A percentile compares a stretch with the other conserved stretches of the same genome.
Evolutionary conservation across 2,888 invertebrate species (phyloP).

Genomic region (Syrphus vitripennis): DNA sequence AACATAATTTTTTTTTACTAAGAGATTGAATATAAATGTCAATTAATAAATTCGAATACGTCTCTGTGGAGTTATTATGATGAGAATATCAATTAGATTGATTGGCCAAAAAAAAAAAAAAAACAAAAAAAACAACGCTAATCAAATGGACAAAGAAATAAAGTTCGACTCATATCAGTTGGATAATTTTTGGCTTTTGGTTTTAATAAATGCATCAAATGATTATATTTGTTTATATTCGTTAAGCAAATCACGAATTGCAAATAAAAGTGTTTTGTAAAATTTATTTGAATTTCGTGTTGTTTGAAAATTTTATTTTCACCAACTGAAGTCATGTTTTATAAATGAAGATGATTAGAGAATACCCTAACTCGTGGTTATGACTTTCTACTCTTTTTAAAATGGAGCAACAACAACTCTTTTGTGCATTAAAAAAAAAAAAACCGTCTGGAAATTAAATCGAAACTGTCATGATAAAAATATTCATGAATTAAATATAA

Average conservation of each 20-base stretch:
- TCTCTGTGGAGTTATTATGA: not conserved
- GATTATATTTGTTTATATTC: not conserved
- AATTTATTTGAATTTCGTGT: constrained; percentile 10
- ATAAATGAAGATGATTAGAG: not conserved
- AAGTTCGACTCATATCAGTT: not conserved
- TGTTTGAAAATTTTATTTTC: not conserved
- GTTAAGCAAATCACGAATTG: not conserved
- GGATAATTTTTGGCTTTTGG: not conserved
- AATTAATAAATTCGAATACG: not conserved
- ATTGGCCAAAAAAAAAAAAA: not conserved
- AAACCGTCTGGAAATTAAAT: too few species aligned
- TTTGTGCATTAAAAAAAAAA: too few species aligned
- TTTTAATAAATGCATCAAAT: constrained; percentile 20
- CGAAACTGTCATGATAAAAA: too few species aligned
- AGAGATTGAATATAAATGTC: not conserved
- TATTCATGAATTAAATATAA: too few species aligned
- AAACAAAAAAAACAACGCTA: too few species aligned
- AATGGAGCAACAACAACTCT: too few species aligned
- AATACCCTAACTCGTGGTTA: not conserved
- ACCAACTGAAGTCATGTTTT: constrained; percentile 8
- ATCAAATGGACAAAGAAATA: not conserved
- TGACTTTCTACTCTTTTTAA: not conserved
- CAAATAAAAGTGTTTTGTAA: not conserved
- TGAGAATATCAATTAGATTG: not conserved
- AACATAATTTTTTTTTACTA: not conserved